Evolutionary conservation across 1,140 invertebrate species (phyloP).

Genomic region (Linepithema humile): DNA sequence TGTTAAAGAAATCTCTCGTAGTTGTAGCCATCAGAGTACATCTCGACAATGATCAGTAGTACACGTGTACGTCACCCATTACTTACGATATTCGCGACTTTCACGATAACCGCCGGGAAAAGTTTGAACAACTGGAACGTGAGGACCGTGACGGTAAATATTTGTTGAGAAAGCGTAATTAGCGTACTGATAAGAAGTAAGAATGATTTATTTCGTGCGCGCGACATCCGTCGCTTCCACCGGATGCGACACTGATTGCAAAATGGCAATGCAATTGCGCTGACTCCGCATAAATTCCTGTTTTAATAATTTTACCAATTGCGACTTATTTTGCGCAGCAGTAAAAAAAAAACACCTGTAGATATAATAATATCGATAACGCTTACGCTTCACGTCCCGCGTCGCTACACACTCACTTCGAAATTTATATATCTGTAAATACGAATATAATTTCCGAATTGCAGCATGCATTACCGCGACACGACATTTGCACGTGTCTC

Average conservation of each 20-base stretch:
- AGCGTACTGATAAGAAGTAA: conserved; percentile 32
- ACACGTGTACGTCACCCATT: conserved; percentile 18
- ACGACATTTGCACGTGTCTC: conserved; percentile 53
- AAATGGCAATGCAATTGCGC: conserved; percentile 28
- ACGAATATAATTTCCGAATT: conserved; percentile 10
- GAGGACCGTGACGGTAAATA: conserved; percentile 32
- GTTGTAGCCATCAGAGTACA: conserved; percentile 17
- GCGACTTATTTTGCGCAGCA: neutral
- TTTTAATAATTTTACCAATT: conserved; percentile 1
- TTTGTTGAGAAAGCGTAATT: conserved; percentile 48
- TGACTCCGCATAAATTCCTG: neutral
- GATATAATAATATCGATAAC: conserved; percentile 36
- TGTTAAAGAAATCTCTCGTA: conserved; percentile 40
- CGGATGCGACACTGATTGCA: neutral
- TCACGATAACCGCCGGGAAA: conserved; percentile 38
- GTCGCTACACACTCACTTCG: neutral
- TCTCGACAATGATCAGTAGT: conserved; percentile 19
- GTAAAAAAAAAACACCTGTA: neutral
- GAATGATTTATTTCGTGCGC: conserved; percentile 8
- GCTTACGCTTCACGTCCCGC: conserved; percentile 23
- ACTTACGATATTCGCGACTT: conserved; percentile 42
- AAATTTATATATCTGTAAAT: conserved; percentile 33
- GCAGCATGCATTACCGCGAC: conserved; percentile 38
- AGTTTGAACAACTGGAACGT: conserved; percentile 29
- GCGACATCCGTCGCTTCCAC: conserved; percentile 4